Conservation (phyloP, 1,140 invertebrate genomes). For the Lepidurus apus region DNA sequence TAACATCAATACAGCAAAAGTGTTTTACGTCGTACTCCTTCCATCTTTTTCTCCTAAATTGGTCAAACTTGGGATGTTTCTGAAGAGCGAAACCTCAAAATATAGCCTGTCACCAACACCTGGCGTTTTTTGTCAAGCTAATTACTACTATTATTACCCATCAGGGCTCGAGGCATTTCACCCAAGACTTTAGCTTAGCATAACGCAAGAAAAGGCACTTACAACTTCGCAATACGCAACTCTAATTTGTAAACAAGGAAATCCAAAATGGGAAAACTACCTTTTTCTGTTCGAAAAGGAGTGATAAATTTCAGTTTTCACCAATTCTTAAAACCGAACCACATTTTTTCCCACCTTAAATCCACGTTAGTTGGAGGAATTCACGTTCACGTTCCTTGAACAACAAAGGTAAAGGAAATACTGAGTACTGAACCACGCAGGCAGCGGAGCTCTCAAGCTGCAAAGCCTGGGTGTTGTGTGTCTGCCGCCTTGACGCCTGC, state of each 20-base stretch:
- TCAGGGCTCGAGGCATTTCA: too few relatives aligned
- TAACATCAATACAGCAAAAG: too few relatives aligned
- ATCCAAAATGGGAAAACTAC: background rate
- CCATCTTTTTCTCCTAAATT: too few relatives aligned
- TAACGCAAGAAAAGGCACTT: too few relatives aligned
- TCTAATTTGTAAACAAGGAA: background rate
- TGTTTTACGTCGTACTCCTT: too few relatives aligned
- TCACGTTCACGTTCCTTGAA: background rate
- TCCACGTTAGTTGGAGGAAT: slow-evolving; percentile 17
- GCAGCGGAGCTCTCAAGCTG: slow-evolving; percentile 8
- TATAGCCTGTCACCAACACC: too few relatives aligned
- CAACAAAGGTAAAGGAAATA: slow-evolving; percentile 6
- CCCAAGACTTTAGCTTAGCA: too few relatives aligned
- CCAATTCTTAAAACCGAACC: background rate
- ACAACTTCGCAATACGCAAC: too few relatives aligned
- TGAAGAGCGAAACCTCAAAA: too few relatives aligned
- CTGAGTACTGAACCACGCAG: background rate
- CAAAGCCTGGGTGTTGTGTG: background rate
- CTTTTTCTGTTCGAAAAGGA: background rate
- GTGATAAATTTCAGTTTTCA: background rate
- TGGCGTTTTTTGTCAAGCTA: too few relatives aligned
- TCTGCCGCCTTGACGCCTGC: slow-evolving; percentile 20
- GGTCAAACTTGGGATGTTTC: too few relatives aligned
- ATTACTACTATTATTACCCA: too few relatives aligned
- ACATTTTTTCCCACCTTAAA: background rate